Evolutionary conservation across 1,140 invertebrate genomes (phyloP).

Genomic region (Choristoneura fumiferana): DNA sequence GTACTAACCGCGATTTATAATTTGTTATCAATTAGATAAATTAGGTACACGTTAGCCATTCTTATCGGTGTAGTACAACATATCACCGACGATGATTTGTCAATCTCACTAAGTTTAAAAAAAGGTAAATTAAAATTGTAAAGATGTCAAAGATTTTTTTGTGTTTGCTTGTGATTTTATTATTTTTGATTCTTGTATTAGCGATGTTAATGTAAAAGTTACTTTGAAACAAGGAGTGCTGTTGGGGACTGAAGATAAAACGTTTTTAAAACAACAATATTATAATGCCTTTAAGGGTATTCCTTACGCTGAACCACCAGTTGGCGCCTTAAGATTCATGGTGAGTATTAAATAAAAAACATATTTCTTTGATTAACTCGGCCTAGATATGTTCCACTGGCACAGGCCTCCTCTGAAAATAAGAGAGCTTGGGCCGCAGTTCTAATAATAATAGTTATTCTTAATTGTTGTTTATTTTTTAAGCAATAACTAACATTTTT

Average conservation of each 20-base stretch:
- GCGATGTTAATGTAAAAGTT: conserved; percentile 41
- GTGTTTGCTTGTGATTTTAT: conserved; percentile 17
- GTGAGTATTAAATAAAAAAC: conserved; percentile 55
- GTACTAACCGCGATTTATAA: too few species aligned
- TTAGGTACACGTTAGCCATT: conserved; percentile 21
- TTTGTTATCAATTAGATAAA: conserved; percentile 21
- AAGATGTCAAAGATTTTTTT: neutral
- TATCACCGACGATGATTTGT: neutral
- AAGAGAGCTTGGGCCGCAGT: too few species aligned
- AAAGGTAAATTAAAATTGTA: neutral
- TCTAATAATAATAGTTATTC: too few species aligned
- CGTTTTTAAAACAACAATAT: conserved; percentile 43
- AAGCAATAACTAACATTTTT: too few species aligned
- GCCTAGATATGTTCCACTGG: too few species aligned
- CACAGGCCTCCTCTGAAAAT: too few species aligned
- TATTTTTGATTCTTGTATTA: conserved; percentile 30
- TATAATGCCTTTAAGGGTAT: conserved; percentile 81
- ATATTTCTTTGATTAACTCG: too few species aligned
- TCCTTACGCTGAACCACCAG: conserved; percentile 81
- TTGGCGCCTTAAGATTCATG: conserved; percentile 80
- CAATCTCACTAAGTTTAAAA: neutral
- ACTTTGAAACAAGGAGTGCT: conserved; percentile 56
- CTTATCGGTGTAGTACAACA: conserved; percentile 9
- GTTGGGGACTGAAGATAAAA: conserved; percentile 50
- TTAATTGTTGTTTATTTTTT: too few species aligned